phyloP scores from a whole-genome alignment of 2,113 vertebrate species.

The Saguinus imperator region DNA sequence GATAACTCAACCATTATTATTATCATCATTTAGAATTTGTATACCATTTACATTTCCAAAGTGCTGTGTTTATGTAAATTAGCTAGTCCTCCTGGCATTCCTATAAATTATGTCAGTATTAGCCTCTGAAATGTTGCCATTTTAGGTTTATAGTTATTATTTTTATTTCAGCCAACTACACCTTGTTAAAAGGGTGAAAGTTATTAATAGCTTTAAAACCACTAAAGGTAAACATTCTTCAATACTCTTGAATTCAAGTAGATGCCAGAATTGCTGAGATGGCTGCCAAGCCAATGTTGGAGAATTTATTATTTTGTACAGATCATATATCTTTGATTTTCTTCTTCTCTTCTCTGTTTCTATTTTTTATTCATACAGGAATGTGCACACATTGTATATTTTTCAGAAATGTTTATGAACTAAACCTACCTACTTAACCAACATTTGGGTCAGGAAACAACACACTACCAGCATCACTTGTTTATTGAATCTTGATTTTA shows the following conservation, averaged over 20 bases:
- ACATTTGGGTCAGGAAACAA: background rate
- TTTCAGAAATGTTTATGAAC: background rate
- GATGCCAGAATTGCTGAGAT: background rate
- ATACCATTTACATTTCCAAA: slow-evolving; percentile 54
- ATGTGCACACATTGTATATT: background rate
- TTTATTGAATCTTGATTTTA: too few species aligned
- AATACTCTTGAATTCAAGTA: background rate
- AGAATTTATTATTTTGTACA: background rate
- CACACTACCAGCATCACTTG: background rate
- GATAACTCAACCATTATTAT: slow-evolving; percentile 61
- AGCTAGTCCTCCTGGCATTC: slow-evolving; percentile 46
- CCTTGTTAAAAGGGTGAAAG: slow-evolving; percentile 45
- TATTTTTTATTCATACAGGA: background rate
- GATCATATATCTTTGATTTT: background rate
- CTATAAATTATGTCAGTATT: slow-evolving; percentile 57
- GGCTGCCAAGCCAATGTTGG: background rate
- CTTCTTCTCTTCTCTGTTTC: background rate
- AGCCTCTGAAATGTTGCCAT: slow-evolving; percentile 56
- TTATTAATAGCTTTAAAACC: slow-evolving; percentile 36
- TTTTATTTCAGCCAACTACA: slow-evolving; percentile 47
- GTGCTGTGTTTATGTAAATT: slow-evolving; percentile 58
- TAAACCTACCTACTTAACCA: background rate
- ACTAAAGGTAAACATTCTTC: slow-evolving; percentile 16
- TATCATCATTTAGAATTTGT: slow-evolving; percentile 64
- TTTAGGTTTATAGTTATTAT: slow-evolving; percentile 46